Conservation (phyloP, 2,888 invertebrate species). For the Horisme vitalbata region DNA sequence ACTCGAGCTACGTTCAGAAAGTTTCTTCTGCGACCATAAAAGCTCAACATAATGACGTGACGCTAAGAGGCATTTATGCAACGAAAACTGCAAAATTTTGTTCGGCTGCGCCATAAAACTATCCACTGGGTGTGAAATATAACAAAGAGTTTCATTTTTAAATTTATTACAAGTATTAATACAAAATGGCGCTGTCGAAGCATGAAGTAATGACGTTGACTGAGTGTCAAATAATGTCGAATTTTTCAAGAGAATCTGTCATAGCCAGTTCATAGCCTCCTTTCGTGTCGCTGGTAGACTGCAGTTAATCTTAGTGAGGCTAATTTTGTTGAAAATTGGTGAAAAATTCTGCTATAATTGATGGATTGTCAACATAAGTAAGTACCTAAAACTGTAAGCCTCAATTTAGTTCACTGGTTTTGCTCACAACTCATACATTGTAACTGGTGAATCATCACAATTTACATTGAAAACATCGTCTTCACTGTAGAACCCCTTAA, state of each 20-base stretch:
- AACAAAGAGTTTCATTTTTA: not conserved
- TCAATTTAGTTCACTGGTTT: too few relatives aligned
- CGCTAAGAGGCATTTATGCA: conserved; percentile 46
- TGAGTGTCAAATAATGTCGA: too few relatives aligned
- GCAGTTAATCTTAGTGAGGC: too few relatives aligned
- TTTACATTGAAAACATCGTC: too few relatives aligned
- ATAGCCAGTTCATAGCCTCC: not conserved
- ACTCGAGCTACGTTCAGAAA: conserved; percentile 50
- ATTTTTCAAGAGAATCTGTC: too few relatives aligned
- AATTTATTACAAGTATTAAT: not conserved
- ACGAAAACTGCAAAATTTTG: conserved; percentile 37
- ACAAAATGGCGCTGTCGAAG: not conserved
- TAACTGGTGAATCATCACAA: too few relatives aligned
- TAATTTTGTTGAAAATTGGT: too few relatives aligned
- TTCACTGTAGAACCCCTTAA: too few relatives aligned
- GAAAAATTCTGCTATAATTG: too few relatives aligned
- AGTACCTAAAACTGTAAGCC: too few relatives aligned
- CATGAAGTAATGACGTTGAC: not conserved
- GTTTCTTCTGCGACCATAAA: conserved; percentile 47
- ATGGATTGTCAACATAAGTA: too few relatives aligned
- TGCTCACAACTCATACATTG: too few relatives aligned
- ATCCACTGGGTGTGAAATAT: conserved; percentile 4
- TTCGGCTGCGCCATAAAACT: conserved; percentile 29
- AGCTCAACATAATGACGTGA: conserved; percentile 53
- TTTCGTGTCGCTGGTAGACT: not conserved